phyloP scores from a whole-genome alignment of 2,113 vertebrate species.

The Oryzias javanicus region DNA sequence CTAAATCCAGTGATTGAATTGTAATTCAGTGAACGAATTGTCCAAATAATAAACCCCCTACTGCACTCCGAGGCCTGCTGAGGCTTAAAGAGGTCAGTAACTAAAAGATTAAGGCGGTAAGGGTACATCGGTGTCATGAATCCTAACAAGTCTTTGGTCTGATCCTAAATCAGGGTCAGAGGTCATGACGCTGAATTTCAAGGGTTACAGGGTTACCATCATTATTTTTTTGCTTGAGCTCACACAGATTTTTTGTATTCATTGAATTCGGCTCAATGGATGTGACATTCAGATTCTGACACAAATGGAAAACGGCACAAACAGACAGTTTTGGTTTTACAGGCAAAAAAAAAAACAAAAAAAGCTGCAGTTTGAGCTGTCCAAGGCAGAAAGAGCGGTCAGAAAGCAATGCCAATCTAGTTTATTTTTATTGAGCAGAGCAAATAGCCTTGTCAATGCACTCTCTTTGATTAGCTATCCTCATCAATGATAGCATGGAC shows the following conservation, averaged over 20 bases:
- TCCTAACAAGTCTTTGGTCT: constrained; percentile 37
- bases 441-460: constrained; percentile 58
- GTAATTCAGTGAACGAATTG: neutral
- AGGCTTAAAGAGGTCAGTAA: constrained; percentile 15
- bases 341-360: neutral
- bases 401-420: constrained; percentile 45
- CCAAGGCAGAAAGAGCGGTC: constrained; percentile 11
- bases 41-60: neutral
- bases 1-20: neutral
- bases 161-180: constrained; percentile 29
- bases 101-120: constrained; percentile 27
- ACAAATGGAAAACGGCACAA: constrained; percentile 6
- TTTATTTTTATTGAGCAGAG: constrained; percentile 57
- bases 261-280: constrained; percentile 12
- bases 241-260: constrained; percentile 35
- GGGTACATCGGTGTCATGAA: constrained; percentile 34
- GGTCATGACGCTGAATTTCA: constrained; percentile 36
- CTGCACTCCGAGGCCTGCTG: constrained; percentile 3
- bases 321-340: neutral
- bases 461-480: constrained; percentile 67
- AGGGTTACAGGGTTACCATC: constrained; percentile 55
- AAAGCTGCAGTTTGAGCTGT: constrained; percentile 16
- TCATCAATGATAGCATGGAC: constrained; percentile 54
- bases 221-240: constrained; percentile 56
- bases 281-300: neutral